phyloP scores from a whole-genome alignment of 2,797 vertebrate genomes.

The Danio kyathit region DNA sequence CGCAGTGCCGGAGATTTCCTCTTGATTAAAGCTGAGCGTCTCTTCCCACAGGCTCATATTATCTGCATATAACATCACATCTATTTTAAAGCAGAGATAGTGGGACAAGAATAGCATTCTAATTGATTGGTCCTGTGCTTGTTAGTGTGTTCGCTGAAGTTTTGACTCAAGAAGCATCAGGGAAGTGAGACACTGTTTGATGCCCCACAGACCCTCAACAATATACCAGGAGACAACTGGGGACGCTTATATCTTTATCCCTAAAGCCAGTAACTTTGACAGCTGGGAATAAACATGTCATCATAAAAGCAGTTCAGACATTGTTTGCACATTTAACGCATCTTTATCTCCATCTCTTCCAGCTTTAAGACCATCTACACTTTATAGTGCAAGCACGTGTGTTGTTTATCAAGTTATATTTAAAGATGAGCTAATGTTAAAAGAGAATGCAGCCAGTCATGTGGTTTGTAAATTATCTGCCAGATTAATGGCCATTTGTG shows the following conservation, averaged over 20 bases:
- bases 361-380: neutral
- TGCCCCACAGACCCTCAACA: neutral
- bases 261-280: conserved; percentile 10
- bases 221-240: conserved; percentile 14
- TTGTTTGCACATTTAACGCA: neutral
- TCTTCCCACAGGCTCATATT: conserved; percentile 5
- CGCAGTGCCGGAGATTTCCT: neutral
- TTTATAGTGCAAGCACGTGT: no score
- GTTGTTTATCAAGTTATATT: no score
- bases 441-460: neutral
- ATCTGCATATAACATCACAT: conserved; percentile 4
- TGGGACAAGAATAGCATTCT: conserved; percentile 16
- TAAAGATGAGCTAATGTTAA: no score
- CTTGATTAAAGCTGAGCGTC: conserved; percentile 20
- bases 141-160: conserved; percentile 13
- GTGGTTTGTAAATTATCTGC: conserved; percentile 19
- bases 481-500: conserved; percentile 29
- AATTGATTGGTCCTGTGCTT: conserved; percentile 31
- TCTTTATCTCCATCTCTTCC: neutral
- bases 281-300: neutral
- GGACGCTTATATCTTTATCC: neutral
- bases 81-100: conserved; percentile 24
- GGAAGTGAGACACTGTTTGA: conserved; percentile 7
- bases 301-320: neutral
- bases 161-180: conserved; percentile 13